Percentiles rank a stretch among this genome's conserved stretches.
Conservation (phyloP, 2,113 vertebrate species). For the Platycercus adscitus region DNA sequence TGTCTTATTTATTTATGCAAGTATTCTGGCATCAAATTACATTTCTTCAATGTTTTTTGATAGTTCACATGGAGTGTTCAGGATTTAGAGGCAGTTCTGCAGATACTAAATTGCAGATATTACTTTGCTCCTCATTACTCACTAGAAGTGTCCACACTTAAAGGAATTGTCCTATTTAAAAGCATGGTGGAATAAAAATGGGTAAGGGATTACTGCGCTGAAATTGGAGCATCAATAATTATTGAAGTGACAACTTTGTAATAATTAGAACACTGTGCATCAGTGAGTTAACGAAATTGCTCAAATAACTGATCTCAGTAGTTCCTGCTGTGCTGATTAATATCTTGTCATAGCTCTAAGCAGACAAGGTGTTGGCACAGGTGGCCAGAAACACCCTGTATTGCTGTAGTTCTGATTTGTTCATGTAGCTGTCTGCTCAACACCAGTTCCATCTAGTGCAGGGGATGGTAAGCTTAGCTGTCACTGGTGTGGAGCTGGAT, state of each 20-base stretch:
- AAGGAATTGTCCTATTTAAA: neutral
- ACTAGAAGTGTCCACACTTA: neutral
- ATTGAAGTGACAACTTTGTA: neutral
- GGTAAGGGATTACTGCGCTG: neutral
- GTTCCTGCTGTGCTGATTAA: neutral
- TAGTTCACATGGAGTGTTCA: neutral
- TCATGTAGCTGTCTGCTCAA: neutral
- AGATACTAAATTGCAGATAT: neutral
- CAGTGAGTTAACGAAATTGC: neutral
- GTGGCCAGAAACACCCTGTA: neutral
- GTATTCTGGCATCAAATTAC: neutral
- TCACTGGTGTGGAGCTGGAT: fast-evolving
- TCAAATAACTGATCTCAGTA: neutral
- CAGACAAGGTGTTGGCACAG: neutral
- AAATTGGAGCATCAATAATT: neutral
- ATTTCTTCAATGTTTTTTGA: neutral
- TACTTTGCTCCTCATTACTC: neutral
- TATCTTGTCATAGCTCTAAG: neutral
- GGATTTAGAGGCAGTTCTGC: neutral
- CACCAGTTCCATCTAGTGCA: neutral
- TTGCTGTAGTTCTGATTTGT: neutral
- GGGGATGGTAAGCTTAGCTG: neutral
- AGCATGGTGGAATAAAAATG: neutral
- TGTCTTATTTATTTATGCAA: neutral
- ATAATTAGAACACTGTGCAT: neutral